A percentile compares a stretch with the other conserved stretches of the same genome.
Conservation (phyloP, 1,140 invertebrate species). For the Lepidurus packardi region DNA sequence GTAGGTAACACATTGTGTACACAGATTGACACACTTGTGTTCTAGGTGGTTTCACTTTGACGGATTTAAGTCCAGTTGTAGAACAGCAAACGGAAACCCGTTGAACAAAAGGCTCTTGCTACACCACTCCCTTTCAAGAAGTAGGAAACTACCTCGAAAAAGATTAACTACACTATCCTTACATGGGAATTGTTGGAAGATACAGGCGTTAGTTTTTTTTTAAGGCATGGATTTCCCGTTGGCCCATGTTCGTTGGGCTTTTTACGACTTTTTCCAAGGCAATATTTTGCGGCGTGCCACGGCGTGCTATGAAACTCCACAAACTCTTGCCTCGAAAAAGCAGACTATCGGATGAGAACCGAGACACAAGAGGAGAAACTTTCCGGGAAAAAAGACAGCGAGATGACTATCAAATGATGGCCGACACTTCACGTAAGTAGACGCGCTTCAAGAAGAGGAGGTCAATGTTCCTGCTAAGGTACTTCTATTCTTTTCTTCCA, state of each 20-base stretch:
- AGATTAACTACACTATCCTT: too few species aligned
- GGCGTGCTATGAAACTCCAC: background rate
- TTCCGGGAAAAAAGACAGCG: background rate
- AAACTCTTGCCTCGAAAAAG: background rate
- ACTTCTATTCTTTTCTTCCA: background rate
- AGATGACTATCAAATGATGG: conserved; percentile 12
- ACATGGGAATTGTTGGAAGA: background rate
- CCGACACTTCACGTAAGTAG: background rate
- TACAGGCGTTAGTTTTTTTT: background rate
- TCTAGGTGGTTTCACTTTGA: too few species aligned
- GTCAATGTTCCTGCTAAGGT: background rate
- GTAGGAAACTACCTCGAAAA: too few species aligned
- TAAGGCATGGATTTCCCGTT: background rate
- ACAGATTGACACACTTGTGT: too few species aligned
- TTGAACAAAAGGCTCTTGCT: too few species aligned
- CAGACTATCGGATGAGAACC: background rate
- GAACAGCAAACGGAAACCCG: too few species aligned
- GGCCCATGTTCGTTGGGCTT: background rate
- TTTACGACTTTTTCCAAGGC: background rate
- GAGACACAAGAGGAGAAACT: background rate
- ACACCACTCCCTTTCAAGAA: too few species aligned
- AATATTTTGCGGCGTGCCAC: background rate
- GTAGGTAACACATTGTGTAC: too few species aligned
- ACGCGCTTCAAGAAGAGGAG: background rate
- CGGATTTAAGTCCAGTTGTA: too few species aligned